phyloP scores from a whole-genome alignment of 2,888 invertebrate species.

The Lypha dubia region DNA sequence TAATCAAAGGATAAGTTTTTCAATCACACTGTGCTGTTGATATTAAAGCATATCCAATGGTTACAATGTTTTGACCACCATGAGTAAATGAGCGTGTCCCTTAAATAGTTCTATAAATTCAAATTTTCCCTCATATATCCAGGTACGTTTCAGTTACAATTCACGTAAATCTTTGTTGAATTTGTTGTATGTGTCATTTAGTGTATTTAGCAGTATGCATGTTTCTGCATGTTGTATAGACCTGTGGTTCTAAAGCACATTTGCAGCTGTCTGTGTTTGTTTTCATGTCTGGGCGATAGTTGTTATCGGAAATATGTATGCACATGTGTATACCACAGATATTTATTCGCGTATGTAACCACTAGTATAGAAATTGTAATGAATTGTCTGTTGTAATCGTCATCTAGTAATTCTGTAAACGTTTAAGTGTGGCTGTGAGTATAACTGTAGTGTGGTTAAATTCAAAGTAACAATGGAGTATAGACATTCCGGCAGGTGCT shows the following conservation, averaged over 20 bases:
- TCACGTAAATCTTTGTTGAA: constrained; percentile 54
- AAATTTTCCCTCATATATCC: constrained; percentile 42
- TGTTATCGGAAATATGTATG: constrained; percentile 49
- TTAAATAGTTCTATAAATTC: constrained; percentile 48
- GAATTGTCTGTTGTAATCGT: constrained; percentile 27
- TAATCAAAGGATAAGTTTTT: background rate
- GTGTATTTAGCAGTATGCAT: background rate
- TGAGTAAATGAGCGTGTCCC: background rate
- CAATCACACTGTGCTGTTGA: background rate
- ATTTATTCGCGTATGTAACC: background rate
- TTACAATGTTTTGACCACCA: constrained; percentile 18
- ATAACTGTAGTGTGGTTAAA: constrained; percentile 26
- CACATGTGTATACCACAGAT: constrained; percentile 4
- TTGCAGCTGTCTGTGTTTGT: constrained; percentile 51
- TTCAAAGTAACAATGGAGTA: background rate
- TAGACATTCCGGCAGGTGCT: constrained; percentile 19
- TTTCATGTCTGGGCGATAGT: constrained; percentile 60
- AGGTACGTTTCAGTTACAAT: constrained; percentile 45
- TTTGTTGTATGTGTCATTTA: constrained; percentile 26
- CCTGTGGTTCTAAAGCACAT: constrained; percentile 32
- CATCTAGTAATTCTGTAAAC: constrained; percentile 34
- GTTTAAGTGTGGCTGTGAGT: constrained; percentile 46
- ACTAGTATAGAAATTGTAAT: constrained; percentile 33
- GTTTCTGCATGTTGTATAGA: constrained; percentile 12
- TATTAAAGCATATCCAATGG: background rate